Percentiles rank a stretch among this genome's conserved stretches.
These are phyloP conservation scores for Ceratothoa steindachneri DNA, from an alignment of 2,888 invertebrate species.

Conservation along the genomic window DNA sequence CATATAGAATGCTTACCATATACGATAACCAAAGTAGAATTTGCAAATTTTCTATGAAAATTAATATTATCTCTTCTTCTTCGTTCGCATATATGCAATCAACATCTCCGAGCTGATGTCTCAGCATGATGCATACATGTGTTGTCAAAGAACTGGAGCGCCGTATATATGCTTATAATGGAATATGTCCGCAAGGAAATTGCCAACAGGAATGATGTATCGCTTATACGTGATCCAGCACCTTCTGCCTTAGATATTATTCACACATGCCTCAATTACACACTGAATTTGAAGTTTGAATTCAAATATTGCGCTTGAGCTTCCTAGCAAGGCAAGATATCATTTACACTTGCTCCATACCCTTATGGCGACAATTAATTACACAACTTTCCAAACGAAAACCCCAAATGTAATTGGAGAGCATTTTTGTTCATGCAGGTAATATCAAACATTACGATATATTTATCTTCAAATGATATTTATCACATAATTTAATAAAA, in stretches of 20 bases:
- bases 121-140: background rate
- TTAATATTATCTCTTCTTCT: background rate
- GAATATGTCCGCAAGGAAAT: conserved; percentile 26
- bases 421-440: too few relatives aligned
- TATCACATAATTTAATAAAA: background rate
- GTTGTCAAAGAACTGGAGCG: background rate
- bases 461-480: background rate
- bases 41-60: background rate
- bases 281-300: too few relatives aligned
- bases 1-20: too few relatives aligned
- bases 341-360: too few relatives aligned
- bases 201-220: conserved; percentile 23
- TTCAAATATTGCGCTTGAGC: too few relatives aligned
- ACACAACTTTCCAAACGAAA: too few relatives aligned
- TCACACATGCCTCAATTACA: background rate
- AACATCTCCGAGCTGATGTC: background rate
- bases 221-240: conserved; percentile 25
- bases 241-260: conserved; percentile 1
- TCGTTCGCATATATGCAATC: background rate
- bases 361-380: too few relatives aligned
- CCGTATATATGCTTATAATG: conserved; percentile 23
- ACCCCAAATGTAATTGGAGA: too few relatives aligned
- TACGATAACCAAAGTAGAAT: too few relatives aligned
- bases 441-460: too few relatives aligned
- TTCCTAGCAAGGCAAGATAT: too few relatives aligned